These are phyloP conservation scores for Litoditis marina DNA, from an alignment of 2,888 invertebrate species.

Conservation along the genomic window DNA sequence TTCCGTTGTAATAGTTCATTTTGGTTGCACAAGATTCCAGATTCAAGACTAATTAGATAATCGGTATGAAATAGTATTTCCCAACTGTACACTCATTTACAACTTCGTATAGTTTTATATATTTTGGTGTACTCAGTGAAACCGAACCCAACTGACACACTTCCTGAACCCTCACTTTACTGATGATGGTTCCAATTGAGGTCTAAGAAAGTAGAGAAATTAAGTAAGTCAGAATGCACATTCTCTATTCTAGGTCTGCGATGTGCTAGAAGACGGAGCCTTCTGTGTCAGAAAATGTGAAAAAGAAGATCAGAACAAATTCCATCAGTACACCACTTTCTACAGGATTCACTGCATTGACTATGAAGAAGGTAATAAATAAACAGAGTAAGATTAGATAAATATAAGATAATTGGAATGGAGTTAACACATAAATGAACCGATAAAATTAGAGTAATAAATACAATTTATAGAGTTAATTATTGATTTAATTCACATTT, in stretches of 20 bases:
- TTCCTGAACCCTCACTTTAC: not conserved
- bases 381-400: too few relatives aligned
- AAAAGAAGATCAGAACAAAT: constrained; percentile 38
- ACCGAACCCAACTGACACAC: too few relatives aligned
- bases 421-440: not conserved
- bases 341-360: constrained; percentile 44
- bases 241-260: constrained; percentile 27
- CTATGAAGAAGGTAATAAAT: constrained; percentile 34
- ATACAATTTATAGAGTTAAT: too few relatives aligned
- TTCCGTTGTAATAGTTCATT: too few relatives aligned
- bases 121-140: too few relatives aligned
- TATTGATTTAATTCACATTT: too few relatives aligned
- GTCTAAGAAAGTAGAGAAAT: not conserved
- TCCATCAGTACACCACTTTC: constrained; percentile 42
- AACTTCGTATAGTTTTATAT: too few relatives aligned
- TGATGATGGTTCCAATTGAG: not conserved
- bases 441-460: not conserved
- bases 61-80: too few relatives aligned
- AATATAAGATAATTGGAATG: not conserved
- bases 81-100: too few relatives aligned
- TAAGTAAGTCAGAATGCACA: not conserved
- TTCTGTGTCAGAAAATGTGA: constrained; percentile 36
- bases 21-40: too few relatives aligned
- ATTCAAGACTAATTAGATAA: too few relatives aligned
- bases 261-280: constrained; percentile 34